Evolutionary conservation across 2,113 vertebrate genomes (phyloP).

Genomic region (Aegypius monachus): DNA sequence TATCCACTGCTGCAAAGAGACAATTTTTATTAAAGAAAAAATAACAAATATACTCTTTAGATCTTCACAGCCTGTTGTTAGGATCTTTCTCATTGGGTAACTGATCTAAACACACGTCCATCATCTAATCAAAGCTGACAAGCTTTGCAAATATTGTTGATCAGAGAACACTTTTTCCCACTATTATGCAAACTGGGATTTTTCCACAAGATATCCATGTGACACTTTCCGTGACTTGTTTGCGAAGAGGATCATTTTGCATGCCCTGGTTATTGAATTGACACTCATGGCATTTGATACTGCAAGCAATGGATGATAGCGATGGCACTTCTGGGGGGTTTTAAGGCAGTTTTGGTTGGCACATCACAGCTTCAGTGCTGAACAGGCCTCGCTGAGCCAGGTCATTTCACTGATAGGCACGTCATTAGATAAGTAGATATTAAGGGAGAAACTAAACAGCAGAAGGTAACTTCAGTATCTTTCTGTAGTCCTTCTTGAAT

Average conservation of each 20-base stretch:
- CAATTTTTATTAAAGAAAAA: neutral
- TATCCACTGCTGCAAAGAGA: neutral
- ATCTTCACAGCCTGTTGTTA: neutral
- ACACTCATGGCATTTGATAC: neutral
- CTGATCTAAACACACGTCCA: neutral
- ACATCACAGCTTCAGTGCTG: neutral
- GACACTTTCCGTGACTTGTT: neutral
- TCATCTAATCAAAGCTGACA: slow-evolving; percentile 8
- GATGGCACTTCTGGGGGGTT: neutral
- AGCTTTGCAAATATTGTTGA: neutral
- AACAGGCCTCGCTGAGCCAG: neutral
- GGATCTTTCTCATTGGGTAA: neutral
- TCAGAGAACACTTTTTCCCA: neutral
- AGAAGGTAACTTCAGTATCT: neutral
- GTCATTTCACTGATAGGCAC: neutral
- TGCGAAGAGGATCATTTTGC: neutral
- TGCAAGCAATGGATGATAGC: neutral
- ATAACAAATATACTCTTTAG: neutral
- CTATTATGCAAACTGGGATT: neutral
- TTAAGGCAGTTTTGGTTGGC: neutral
- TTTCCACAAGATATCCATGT: neutral
- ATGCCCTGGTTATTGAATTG: slow-evolving; percentile 1
- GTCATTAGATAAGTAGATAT: neutral
- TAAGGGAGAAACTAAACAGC: neutral
- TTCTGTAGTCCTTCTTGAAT: neutral